Percentiles rank a stretch among this genome's conserved stretches.
Evolutionary conservation across 2,113 vertebrate genomes (phyloP).

Genomic region (Cathartes aura): DNA sequence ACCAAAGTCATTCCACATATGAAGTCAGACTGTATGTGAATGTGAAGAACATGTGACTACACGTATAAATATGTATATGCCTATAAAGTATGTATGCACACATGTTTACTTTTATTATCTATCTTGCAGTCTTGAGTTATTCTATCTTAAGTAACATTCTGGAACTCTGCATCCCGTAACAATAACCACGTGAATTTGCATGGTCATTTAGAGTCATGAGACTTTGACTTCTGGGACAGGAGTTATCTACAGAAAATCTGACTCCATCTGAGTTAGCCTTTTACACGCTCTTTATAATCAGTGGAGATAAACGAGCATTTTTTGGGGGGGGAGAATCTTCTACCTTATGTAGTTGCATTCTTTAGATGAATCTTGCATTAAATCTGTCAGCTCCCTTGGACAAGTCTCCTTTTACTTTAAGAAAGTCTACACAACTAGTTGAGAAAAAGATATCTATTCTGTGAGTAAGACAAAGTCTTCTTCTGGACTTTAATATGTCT

Average conservation of each 20-base stretch:
- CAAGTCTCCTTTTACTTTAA: neutral
- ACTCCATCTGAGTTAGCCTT: neutral
- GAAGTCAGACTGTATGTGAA: neutral
- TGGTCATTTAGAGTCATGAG: neutral
- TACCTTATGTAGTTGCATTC: neutral
- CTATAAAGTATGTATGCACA: neutral
- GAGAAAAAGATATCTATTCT: neutral
- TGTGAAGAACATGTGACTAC: neutral
- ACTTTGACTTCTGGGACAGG: neutral
- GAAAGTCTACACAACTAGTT: neutral
- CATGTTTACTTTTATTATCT: neutral
- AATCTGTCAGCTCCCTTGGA: neutral
- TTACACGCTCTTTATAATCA: neutral
- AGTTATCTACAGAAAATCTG: neutral
- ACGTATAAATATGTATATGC: neutral
- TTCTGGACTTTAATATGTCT: neutral
- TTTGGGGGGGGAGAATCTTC: neutral
- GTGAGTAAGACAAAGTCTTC: neutral
- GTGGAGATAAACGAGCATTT: neutral
- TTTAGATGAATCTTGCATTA: neutral
- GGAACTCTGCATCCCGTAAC: neutral
- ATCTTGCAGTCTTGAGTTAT: neutral
- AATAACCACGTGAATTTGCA: neutral
- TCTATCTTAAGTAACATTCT: neutral
- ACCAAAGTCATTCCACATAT: neutral